These are phyloP conservation scores for Drosophila novamexicana DNA, from an alignment of 1,140 invertebrate genomes.

Conservation along the genomic window DNA sequence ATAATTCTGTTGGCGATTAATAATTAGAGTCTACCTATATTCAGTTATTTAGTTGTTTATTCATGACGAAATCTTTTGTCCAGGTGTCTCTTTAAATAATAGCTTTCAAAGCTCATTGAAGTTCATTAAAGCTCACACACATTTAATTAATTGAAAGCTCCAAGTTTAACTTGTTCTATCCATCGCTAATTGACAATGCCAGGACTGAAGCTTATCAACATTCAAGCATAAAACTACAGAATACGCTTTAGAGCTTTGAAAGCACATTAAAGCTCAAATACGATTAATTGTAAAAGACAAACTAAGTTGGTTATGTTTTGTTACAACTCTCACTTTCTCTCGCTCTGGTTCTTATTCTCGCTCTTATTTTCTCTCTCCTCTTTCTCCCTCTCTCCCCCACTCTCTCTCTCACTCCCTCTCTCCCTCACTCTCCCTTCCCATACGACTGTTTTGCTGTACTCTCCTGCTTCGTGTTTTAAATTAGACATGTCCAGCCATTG, in stretches of 20 bases:
- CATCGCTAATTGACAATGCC: no score
- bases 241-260: not conserved
- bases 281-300: not conserved
- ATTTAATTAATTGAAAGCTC: not conserved
- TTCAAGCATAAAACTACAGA: no score
- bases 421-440: not conserved
- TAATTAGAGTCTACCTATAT: no score
- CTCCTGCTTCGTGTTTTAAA: not conserved
- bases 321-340: not conserved
- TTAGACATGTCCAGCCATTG: not conserved
- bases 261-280: not conserved
- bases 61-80: no score
- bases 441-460: not conserved
- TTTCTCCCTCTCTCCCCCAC: not conserved
- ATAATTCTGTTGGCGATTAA: no score
- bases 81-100: no score
- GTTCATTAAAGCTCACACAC: not conserved
- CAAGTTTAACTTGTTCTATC: not conserved
- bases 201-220: not conserved
- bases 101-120: not conserved
- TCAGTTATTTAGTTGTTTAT: no score
- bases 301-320: not conserved
- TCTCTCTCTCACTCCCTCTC: not conserved
- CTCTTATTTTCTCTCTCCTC: not conserved
- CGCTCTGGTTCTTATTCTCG: not conserved